Evolutionary conservation across 2,888 invertebrate genomes (phyloP).

Genomic region (Nemotelus pantherinus): DNA sequence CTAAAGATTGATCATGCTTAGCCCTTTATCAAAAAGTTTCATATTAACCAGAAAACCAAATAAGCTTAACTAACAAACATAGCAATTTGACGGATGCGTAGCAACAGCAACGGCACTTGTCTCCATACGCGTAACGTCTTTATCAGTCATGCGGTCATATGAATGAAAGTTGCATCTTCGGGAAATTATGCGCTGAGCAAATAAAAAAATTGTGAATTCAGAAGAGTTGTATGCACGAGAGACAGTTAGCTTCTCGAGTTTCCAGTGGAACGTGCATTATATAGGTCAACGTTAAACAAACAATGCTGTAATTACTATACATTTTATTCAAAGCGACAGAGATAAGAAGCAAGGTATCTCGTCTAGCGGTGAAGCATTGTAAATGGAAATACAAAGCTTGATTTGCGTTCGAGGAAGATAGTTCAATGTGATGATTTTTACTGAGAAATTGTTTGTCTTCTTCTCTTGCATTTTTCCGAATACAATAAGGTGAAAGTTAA

Average conservation of each 20-base stretch:
- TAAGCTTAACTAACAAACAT: slow-evolving; percentile 11
- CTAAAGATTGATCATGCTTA: slow-evolving; percentile 22
- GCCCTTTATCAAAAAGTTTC: neutral
- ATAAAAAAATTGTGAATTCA: too few relatives aligned
- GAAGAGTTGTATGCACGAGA: neutral
- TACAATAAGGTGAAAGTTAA: too few relatives aligned
- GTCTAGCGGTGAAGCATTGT: too few relatives aligned
- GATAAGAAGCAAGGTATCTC: too few relatives aligned
- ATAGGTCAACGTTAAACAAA: slow-evolving; percentile 29
- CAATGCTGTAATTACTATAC: neutral
- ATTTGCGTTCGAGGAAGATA: too few relatives aligned
- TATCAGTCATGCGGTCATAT: neutral
- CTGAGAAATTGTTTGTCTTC: too few relatives aligned
- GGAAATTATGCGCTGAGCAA: too few relatives aligned
- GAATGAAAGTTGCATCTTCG: too few relatives aligned
- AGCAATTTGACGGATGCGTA: slow-evolving; percentile 34
- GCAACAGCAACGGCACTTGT: slow-evolving; percentile 1
- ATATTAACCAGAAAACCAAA: slow-evolving; percentile 13
- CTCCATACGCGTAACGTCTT: neutral
- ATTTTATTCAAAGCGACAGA: neutral
- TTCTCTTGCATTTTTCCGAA: too few relatives aligned
- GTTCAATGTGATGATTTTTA: too few relatives aligned
- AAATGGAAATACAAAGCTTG: too few relatives aligned
- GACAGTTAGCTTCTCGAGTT: slow-evolving; percentile 32
- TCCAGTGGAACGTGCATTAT: slow-evolving; percentile 8